Evolutionary conservation across 2,888 invertebrate genomes (phyloP), one percentile per base, ranked within the genome.

Genomic region (Drosophila cognata): DNA sequence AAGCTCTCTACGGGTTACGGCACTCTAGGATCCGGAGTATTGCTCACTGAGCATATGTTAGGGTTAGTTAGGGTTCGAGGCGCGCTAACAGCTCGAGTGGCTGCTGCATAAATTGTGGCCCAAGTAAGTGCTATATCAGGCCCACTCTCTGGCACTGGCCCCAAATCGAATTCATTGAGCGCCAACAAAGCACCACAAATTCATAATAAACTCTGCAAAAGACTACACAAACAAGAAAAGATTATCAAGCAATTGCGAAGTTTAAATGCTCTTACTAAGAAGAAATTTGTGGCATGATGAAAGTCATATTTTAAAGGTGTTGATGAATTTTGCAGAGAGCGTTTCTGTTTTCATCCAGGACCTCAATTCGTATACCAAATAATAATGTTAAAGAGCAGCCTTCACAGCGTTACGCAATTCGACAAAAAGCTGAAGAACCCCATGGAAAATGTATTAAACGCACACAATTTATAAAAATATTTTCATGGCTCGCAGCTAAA

Each of bases 401-500:
- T 35, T 29, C 7, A 29, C 7, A 18, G 25, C 28, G n/a, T 28
- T n/a, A 56, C 38, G 4, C 2, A 21, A 2, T n/a, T 28, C 10
- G 13, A 29, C n/a, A 18, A 7, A 13, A 4, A 35, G 6, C 25
- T 18, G 6, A 43, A 43, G 35, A 29, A 4, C 21, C n/a, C 33
- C 4, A 13, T 28, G 16, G 18, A 1, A 33, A 55, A 25, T 29
- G 36, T n/a, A 31, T n/a, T 21, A 46, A 16, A 16, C 69, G 70
- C 70, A 79, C 46, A 77, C 51, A 76, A 69, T 88, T 73, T 79
- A 63, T 46, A 71, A 74, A 84, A 81, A 84, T 86, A 75, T 84
- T 70, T 74, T 68, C 66, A 71, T 84, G 77, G 82, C 89, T 71
- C 61, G 77, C 89, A 76, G 85, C 85, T 70, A 84, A 84, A 84